Base-by-base conservation (phyloP, 2,797 vertebrate species). In the Notoglanidium macrostoma region DNA sequence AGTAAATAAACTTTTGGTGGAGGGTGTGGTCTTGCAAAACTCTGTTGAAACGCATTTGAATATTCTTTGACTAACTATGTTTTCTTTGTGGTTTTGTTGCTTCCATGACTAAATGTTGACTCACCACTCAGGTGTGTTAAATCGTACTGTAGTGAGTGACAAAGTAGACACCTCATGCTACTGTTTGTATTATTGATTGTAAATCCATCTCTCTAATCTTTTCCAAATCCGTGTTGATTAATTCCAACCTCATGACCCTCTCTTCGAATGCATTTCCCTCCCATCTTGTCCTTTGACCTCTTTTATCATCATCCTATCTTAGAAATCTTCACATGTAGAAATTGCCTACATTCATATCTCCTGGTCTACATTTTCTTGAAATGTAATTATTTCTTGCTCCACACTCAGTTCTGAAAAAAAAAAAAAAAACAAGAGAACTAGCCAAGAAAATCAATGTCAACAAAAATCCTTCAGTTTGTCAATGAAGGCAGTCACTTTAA, bases 331-430 rank as follows among this genome's bases (percentile, higher is more conserved):
- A 32, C 0, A 2, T 32, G 40, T 40, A 40, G 4, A 40, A 12
- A 46, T 21, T 49, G 14, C 40, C 9, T 67, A 49, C 29, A 17
- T 51, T 46, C 9, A 19, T 5, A 0, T 49, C 6, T 59, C 79
- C 17, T 23, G 74, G 12, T 0, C 40, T 40, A 32, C 19, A 23
- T n/a, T 77, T 10, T 77, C 44, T 59, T 54, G 26, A 54, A 67
- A 78, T 46, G 77, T 68, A 51, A 81, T 70, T 40, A 54, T 83
- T 83, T 77, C 80, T 54, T 67, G 29, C 59, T 65, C 44, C 44
- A 82, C 57, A 63, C 44, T 51, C 55, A 15, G 51, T 32, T 57
- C 19, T 40, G 40, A 40, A 51, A 3, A 55, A 55, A 35, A 55
- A 55, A 35, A 8, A 40, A 40, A 40, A 40, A 40, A 0, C 8